These are phyloP conservation scores for Erythrocercus mccallii DNA, from an alignment of 2,113 vertebrate species.

Conservation along the genomic window DNA sequence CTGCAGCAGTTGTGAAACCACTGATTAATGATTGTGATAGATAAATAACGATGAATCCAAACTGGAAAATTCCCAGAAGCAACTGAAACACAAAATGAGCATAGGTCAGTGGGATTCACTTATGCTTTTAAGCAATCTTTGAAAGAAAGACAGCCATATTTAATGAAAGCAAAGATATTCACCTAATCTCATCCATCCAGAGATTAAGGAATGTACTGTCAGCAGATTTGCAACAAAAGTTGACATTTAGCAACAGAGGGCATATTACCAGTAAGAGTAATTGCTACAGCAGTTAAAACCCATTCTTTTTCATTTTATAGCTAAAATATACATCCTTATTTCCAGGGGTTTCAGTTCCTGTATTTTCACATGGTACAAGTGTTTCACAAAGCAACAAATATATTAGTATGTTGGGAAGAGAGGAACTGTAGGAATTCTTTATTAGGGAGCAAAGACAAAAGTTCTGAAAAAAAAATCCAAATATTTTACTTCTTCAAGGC, in stretches of 20 bases:
- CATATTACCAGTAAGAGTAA: not conserved
- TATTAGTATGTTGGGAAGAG: not conserved
- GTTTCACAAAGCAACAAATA: not conserved
- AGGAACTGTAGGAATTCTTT: not conserved
- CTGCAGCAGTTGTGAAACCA: slow-evolving; percentile 92
- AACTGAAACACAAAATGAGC: slow-evolving; percentile 75
- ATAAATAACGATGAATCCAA: slow-evolving; percentile 93
- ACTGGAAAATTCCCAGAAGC: slow-evolving; percentile 80
- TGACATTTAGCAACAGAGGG: not conserved
- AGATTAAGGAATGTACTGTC: not conserved
- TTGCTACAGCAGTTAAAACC: not conserved
- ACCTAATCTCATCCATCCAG: not conserved
- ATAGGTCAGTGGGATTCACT: not conserved
- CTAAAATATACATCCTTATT: not conserved
- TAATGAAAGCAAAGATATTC: not conserved
- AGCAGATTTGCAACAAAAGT: not conserved
- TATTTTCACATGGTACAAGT: not conserved
- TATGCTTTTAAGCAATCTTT: not conserved
- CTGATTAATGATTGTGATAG: slow-evolving; percentile 93
- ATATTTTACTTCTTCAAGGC: not conserved
- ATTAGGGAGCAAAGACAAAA: not conserved
- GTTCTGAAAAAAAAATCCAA: not conserved
- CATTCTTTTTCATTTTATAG: not conserved
- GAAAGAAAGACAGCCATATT: not conserved
- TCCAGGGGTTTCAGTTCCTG: not conserved